Conservation (phyloP, 2,113 vertebrate genomes). For the Mormyrus lacerda region DNA sequence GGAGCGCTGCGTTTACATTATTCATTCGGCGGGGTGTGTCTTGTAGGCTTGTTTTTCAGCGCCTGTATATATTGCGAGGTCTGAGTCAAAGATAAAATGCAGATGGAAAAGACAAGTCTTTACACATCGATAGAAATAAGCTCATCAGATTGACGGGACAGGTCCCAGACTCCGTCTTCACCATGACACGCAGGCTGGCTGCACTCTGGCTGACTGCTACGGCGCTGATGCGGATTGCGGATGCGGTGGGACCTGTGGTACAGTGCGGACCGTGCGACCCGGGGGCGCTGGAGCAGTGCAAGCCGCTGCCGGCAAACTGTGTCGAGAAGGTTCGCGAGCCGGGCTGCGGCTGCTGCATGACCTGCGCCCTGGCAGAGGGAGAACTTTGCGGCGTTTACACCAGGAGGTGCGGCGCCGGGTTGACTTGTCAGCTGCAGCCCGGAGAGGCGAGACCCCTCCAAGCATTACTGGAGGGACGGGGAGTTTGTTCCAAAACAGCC, state of each 20-base stretch:
- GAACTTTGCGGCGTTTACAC: conserved; percentile 82
- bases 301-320: conserved; percentile 67
- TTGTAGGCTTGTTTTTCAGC: conserved; percentile 39
- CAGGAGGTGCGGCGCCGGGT: conserved; percentile 72
- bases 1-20: conserved; percentile 34
- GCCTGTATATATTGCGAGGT: conserved; percentile 72
- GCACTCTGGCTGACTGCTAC: conserved; percentile 60
- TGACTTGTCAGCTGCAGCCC: conserved; percentile 67
- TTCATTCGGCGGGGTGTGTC: conserved; percentile 74
- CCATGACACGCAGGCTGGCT: conserved; percentile 58
- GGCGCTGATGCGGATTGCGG: conserved; percentile 46
- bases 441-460: conserved; percentile 74
- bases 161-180: conserved; percentile 1
- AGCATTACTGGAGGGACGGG: conserved; percentile 80
- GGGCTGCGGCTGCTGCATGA: conserved; percentile 87
- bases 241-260: conserved; percentile 70
- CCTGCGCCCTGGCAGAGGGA: conserved; percentile 71
- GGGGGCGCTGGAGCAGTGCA: conserved; percentile 70
- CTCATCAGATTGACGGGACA: conserved; percentile 5
- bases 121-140: conserved; percentile 29
- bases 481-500: conserved; percentile 68
- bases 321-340: conserved; percentile 76
- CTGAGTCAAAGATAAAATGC: conserved; percentile 36
- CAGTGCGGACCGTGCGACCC: conserved; percentile 79
- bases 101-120: conserved; percentile 51